Percentiles rank a stretch among this genome's conserved stretches.
Conservation (phyloP, 2,797 vertebrate genomes). For the Acanthopagrus latus region DNA sequence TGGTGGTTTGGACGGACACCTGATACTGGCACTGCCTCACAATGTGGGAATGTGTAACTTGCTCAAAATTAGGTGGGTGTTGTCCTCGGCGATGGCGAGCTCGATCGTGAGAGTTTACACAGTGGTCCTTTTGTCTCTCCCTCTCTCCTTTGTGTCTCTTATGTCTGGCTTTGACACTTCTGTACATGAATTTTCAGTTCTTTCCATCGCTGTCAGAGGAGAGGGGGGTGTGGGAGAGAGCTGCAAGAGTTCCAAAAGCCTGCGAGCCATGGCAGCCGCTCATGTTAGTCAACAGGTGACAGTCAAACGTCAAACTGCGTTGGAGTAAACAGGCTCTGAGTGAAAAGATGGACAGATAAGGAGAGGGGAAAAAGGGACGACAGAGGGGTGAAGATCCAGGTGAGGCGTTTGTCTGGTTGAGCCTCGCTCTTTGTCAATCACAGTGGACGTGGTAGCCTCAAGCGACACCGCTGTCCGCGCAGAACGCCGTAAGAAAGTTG, state of each 20-base stretch:
- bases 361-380: constrained; percentile 27
- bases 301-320: constrained; percentile 68
- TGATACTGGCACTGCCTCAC: constrained; percentile 79
- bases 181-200: constrained; percentile 33
- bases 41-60: constrained; percentile 86
- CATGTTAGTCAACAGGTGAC: constrained; percentile 79
- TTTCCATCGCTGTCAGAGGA: constrained; percentile 37
- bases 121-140: constrained; percentile 71
- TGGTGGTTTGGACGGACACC: constrained; percentile 80
- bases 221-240: background rate
- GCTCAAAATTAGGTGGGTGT: constrained; percentile 82
- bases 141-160: constrained; percentile 54
- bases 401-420: constrained; percentile 70
- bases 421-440: constrained; percentile 64
- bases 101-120: constrained; percentile 71
- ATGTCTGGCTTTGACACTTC: constrained; percentile 36
- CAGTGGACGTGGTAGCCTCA: constrained; percentile 48
- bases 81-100: constrained; percentile 69
- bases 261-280: constrained; percentile 54
- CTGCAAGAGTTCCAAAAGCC: constrained; percentile 41
- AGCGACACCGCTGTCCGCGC: constrained; percentile 29
- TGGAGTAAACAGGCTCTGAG: constrained; percentile 51
- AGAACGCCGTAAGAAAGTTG: constrained; percentile 20
- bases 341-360: constrained; percentile 57
- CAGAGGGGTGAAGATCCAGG: constrained; percentile 65